Conservation (phyloP, 2,113 vertebrate genomes). For the Aptenodytes patagonicus region DNA sequence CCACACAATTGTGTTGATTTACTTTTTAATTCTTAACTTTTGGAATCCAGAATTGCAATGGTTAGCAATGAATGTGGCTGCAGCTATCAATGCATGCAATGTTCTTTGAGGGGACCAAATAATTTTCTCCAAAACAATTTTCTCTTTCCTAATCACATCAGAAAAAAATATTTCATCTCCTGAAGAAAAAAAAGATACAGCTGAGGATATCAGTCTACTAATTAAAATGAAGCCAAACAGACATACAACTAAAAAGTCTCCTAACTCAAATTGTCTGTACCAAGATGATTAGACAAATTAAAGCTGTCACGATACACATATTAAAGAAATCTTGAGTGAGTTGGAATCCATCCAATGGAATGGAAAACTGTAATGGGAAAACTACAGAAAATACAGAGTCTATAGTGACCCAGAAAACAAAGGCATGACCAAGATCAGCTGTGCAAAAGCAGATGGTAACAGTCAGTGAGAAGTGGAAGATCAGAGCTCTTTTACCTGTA, state of each 20-base stretch:
- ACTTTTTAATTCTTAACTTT: background rate
- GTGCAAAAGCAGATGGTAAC: background rate
- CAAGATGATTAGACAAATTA: background rate
- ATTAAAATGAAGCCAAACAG: background rate
- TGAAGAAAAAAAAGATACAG: background rate
- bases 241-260: background rate
- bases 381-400: background rate
- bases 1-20: background rate
- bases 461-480: background rate
- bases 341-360: background rate
- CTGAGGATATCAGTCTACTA: background rate
- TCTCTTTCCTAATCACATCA: background rate
- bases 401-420: background rate
- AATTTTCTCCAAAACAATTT: background rate
- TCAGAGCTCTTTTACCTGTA: background rate
- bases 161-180: background rate
- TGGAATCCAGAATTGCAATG: background rate
- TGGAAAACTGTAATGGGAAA: background rate
- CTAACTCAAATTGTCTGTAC: background rate
- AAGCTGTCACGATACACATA: background rate
- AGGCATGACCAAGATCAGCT: background rate
- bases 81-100: background rate
- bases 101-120: background rate
- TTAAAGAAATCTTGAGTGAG: background rate
- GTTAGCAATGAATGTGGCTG: background rate